phyloP scores from a whole-genome alignment of 2,113 vertebrate species.

The Caretta caretta region DNA sequence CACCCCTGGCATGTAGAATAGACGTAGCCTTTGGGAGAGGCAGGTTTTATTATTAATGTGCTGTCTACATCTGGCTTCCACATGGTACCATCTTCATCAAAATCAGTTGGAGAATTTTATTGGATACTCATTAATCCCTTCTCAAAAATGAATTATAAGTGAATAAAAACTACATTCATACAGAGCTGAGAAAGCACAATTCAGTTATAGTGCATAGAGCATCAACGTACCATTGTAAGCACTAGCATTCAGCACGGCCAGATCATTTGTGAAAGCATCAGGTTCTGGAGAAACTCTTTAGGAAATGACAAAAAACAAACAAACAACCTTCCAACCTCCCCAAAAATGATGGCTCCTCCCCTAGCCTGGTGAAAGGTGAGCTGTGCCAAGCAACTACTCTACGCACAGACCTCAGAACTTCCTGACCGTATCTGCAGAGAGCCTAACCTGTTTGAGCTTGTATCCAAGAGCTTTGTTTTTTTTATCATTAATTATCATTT shows the following conservation, averaged over 20 bases:
- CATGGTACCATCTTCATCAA: not conserved
- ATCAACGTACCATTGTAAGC: not conserved
- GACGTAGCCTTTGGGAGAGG: not conserved
- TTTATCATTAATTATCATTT: conserved; percentile 62
- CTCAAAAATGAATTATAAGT: conserved; percentile 24
- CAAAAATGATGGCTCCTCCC: not conserved
- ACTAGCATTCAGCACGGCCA: not conserved
- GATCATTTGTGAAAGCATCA: not conserved
- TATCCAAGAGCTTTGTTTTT: conserved; percentile 41
- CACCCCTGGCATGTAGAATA: not conserved
- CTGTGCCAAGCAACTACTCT: not conserved
- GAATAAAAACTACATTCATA: not conserved
- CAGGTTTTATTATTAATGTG: not conserved
- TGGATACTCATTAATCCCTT: not conserved
- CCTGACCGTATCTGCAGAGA: conserved; percentile 22
- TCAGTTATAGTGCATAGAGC: not conserved
- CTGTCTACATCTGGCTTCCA: conserved; percentile 1
- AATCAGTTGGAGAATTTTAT: conserved; percentile 15
- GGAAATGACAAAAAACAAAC: not conserved
- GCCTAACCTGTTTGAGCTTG: conserved; percentile 47
- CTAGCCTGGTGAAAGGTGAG: not conserved
- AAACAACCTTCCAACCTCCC: not conserved
- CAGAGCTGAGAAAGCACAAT: conserved; percentile 37
- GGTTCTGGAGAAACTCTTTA: not conserved
- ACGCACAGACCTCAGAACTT: not conserved